A percentile compares a stretch with the other conserved stretches of the same genome.
These are phyloP conservation scores for Drosophila kepulauana DNA, from an alignment of 1,140 invertebrate genomes.

Conservation along the genomic window DNA sequence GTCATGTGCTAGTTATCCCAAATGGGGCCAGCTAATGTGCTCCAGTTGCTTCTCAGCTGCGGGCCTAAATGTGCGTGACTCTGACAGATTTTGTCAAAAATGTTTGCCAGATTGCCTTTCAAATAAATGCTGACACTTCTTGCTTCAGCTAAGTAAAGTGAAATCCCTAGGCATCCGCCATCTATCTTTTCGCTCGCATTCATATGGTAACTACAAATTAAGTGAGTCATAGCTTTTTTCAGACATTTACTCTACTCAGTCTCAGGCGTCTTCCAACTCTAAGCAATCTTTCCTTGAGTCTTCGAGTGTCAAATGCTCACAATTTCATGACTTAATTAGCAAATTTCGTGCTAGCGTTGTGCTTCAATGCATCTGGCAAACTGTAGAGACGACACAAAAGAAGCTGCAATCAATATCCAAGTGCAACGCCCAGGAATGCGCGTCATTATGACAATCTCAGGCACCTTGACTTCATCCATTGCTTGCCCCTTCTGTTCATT, in stretches of 20 bases:
- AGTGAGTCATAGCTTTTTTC: background rate
- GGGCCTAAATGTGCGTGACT: slow-evolving; percentile 60
- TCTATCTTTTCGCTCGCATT: background rate
- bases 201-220: background rate
- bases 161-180: background rate
- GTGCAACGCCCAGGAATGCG: slow-evolving; percentile 67
- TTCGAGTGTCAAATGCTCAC: background rate
- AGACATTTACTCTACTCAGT: slow-evolving; percentile 5
- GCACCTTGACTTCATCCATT: background rate
- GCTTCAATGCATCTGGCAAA: background rate
- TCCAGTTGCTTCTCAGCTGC: slow-evolving; percentile 31
- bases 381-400: slow-evolving; percentile 34
- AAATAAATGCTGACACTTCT: background rate
- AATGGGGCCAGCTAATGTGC: slow-evolving; percentile 58
- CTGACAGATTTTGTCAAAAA: slow-evolving; percentile 64
- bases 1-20: slow-evolving; percentile 47
- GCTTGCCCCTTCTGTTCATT: background rate
- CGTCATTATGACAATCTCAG: slow-evolving; percentile 73
- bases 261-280: background rate
- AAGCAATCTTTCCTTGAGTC: background rate
- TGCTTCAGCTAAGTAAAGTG: background rate
- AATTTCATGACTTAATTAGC: slow-evolving; percentile 67
- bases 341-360: slow-evolving; percentile 30
- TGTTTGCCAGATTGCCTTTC: slow-evolving; percentile 58
- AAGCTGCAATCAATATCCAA: slow-evolving; percentile 64